Percentiles rank a stretch among this genome's conserved stretches.
These are phyloP conservation scores for Micoletzkya japonica DNA, from an alignment of 2,888 invertebrate genomes.

Conservation along the genomic window DNA sequence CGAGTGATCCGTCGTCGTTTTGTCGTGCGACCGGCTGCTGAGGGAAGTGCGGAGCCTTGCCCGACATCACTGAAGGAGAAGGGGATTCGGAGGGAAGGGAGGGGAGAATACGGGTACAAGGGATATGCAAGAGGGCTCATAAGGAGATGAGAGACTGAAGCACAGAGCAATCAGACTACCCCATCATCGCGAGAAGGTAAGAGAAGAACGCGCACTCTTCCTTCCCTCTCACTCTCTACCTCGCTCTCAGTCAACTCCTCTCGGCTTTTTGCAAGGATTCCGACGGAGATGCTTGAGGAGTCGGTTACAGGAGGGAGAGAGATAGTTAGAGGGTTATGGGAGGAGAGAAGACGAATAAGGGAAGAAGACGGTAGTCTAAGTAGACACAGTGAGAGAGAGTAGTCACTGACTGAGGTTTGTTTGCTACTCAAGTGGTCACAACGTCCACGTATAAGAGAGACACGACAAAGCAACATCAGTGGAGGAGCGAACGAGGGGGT, in stretches of 20 bases:
- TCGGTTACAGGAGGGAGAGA: no score
- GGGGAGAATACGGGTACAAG: neutral
- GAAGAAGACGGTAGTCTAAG: no score
- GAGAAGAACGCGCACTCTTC: neutral
- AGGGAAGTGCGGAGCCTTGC: slow-evolving; percentile 64
- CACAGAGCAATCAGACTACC: neutral
- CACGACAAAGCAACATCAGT: no score
- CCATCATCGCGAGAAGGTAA: neutral
- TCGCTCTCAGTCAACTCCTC: neutral
- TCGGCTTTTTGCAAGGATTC: no score
- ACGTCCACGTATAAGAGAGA: no score
- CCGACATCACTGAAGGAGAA: slow-evolving; percentile 38
- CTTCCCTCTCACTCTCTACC: slow-evolving; percentile 2
- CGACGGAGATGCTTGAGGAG: no score
- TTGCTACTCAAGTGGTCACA: no score
- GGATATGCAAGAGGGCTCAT: neutral
- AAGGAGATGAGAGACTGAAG: neutral
- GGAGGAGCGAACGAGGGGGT: no score
- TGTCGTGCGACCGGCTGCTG: slow-evolving; percentile 64
- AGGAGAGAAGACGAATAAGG: no score
- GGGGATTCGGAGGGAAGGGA: neutral
- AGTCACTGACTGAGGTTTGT: no score
- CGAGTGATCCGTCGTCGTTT: slow-evolving; percentile 64
- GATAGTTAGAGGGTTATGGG: no score
- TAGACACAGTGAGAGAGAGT: no score